Evolutionary conservation across 2,888 invertebrate species (phyloP).

Genomic region (Physocephala rufipes): DNA sequence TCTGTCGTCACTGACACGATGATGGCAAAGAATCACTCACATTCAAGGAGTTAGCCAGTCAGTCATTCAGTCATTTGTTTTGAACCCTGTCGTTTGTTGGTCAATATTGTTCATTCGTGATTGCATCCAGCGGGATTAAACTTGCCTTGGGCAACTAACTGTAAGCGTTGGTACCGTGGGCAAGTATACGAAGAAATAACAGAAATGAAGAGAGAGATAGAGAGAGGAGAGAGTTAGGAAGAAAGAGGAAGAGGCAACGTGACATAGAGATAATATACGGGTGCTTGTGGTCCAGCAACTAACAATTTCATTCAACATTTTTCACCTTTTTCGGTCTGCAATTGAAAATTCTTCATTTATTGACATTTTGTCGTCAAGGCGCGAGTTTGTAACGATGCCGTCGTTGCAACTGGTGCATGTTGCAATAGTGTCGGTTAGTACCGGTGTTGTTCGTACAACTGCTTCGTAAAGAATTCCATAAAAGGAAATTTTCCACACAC

Average conservation of each 20-base stretch:
- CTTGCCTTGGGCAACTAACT: no score
- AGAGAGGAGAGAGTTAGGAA: no score
- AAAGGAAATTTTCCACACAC: background rate
- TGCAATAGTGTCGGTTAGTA: background rate
- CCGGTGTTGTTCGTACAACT: background rate
- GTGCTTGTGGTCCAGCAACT: background rate
- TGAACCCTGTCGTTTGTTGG: background rate
- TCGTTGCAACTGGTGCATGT: background rate
- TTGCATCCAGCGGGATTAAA: no score
- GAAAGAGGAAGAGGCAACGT: no score
- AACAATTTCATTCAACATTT: conserved; percentile 20
- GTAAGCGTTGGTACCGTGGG: no score
- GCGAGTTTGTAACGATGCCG: background rate
- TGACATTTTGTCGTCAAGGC: conserved; percentile 9
- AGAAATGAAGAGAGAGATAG: no score
- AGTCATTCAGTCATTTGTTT: background rate
- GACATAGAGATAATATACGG: no score
- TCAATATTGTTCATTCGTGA: no score
- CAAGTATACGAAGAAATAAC: no score
- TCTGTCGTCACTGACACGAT: no score
- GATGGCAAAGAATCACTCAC: no score
- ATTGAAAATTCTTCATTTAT: conserved; percentile 27
- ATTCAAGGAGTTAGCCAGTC: background rate
- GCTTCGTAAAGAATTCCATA: background rate
- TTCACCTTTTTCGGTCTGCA: conserved; percentile 23